Evolutionary conservation across 2,888 invertebrate species (phyloP), one percentile per base, ranked within the genome.

Genomic region (Drosophila prostipennis): DNA sequence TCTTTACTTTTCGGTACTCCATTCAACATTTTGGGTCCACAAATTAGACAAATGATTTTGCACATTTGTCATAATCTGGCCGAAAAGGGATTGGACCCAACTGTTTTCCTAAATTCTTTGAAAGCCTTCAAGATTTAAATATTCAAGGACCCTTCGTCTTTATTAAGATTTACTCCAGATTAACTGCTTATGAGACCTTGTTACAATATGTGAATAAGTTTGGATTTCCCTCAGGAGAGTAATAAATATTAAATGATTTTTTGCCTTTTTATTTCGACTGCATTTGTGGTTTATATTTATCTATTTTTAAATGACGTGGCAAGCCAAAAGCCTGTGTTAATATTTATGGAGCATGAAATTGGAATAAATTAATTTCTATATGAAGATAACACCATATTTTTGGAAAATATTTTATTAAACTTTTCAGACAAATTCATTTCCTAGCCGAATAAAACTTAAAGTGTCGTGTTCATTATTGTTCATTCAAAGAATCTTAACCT

Each of bases 1-100:
- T 48, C 46, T 34, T 46, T 54, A 60, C 57, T 77, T 74, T 48
- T 26, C 13, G 39, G 14, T 36, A 6, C 55, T 8, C 40, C 42
- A 42, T 60, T 78, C 36, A 49, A 39, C 43, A 2, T 49, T 52
- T 51, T 39, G 37, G 52, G 46, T 13, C 65, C 64, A 59, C 70
- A 77, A 85, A 80, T 84, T 79, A 74, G 83, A 77, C 83, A 84
- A 84, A 80, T 82, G 72, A 72, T 67, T 54, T 54, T 32, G 53
- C 56, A 51, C 58, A 78, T 70, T 80, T 85, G 77, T 78, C 76
- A 83, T 76, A 75, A 61, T 74, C 72, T 52, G 56, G 42, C 36
- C 23, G 32, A 65, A 39, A 65, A 65, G 76, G 78, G 48, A 69
- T 61, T 61, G 64, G 26, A 23, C 43, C n/a, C 16, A 42, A 8